These are phyloP conservation scores for Xanthorhoe spadicearia DNA, from an alignment of 2,888 invertebrate species.

Conservation along the genomic window DNA sequence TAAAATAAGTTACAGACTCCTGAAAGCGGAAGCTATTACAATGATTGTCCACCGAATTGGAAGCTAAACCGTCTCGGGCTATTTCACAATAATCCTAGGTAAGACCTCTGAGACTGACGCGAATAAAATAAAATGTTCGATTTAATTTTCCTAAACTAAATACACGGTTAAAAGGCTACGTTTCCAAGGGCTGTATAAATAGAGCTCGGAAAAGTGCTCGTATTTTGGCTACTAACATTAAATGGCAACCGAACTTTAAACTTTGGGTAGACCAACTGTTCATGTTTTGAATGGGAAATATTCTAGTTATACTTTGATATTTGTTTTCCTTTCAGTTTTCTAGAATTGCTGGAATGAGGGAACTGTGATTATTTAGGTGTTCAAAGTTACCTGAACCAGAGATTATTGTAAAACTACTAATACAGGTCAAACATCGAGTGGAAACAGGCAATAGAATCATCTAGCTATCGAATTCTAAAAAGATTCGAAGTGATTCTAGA, in stretches of 20 bases:
- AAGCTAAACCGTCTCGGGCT: slow-evolving; percentile 13
- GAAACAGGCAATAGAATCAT: no score
- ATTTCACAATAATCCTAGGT: slow-evolving; percentile 29
- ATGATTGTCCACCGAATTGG: slow-evolving; percentile 37
- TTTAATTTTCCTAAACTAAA: slow-evolving; percentile 22
- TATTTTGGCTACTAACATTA: slow-evolving; percentile 14
- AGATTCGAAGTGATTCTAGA: neutral
- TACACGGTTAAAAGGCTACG: slow-evolving; percentile 16
- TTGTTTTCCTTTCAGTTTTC: no score
- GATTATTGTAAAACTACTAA: no score
- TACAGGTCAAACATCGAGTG: no score
- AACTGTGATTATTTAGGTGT: no score
- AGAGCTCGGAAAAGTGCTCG: slow-evolving; percentile 4
- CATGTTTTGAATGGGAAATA: neutral
- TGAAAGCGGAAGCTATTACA: slow-evolving; percentile 42
- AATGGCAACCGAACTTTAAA: slow-evolving; percentile 9
- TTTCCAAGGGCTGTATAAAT: slow-evolving; percentile 16
- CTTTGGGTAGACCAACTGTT: slow-evolving; percentile 3
- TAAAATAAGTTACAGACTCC: slow-evolving; percentile 36
- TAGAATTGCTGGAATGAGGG: no score
- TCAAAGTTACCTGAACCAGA: no score
- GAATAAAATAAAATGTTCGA: slow-evolving; percentile 20
- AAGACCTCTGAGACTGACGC: slow-evolving; percentile 14
- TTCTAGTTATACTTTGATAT: neutral
- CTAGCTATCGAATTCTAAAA: no score